Percentiles rank a stretch among this genome's conserved stretches.
Conservation (phyloP, 2,888 invertebrate genomes). For the Autographa pulchrina region DNA sequence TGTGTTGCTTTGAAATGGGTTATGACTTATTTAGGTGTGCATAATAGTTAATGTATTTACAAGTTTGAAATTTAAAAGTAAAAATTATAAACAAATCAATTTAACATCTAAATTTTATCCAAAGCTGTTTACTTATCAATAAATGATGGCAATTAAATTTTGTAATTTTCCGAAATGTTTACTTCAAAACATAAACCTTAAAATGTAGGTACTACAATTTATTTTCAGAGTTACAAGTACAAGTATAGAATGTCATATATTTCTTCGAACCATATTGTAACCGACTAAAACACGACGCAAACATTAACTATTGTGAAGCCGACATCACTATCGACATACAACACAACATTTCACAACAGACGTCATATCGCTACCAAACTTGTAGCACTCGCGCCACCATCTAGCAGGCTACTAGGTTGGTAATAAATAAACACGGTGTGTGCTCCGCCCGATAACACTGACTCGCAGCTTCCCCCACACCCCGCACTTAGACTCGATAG, state of each 20-base stretch:
- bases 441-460: slow-evolving; percentile 84
- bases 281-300: slow-evolving; percentile 29
- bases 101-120: too few relatives aligned
- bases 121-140: too few relatives aligned
- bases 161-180: too few relatives aligned
- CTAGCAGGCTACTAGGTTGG: slow-evolving; percentile 75
- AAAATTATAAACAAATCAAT: too few relatives aligned
- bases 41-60: too few relatives aligned
- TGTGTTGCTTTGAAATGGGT: background rate
- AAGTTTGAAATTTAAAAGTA: too few relatives aligned
- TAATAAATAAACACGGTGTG: slow-evolving; percentile 87
- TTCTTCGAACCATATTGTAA: slow-evolving; percentile 12
- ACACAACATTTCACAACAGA: slow-evolving; percentile 53
- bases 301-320: slow-evolving; percentile 40
- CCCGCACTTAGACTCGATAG: slow-evolving; percentile 68
- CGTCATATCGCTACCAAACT: slow-evolving; percentile 67
- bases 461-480: slow-evolving; percentile 63
- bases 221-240: background rate
- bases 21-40: background rate
- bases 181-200: too few relatives aligned
- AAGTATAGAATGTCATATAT: background rate
- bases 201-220: too few relatives aligned
- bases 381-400: slow-evolving; percentile 63
- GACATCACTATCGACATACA: slow-evolving; percentile 44
- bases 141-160: too few relatives aligned